Base-by-base conservation (phyloP, 2,888 invertebrate species). In the Zygaena filipendulae region DNA sequence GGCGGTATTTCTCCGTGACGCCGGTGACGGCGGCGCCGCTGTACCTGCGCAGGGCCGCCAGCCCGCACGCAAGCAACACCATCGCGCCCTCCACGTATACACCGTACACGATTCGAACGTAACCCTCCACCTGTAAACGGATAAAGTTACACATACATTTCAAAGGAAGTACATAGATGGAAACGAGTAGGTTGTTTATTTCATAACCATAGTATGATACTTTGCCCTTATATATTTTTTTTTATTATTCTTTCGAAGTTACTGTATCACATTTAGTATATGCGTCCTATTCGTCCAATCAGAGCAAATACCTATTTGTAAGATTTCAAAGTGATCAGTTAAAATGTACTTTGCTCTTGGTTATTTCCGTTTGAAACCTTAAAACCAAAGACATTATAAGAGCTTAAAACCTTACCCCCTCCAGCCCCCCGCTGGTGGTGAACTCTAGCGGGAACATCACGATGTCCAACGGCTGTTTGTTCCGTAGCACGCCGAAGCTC, bases 381-480 rank as follows among this genome's bases (percentile, higher is more conserved):
- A n/a, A n/a, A n/a, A n/a, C n/a, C n/a, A n/a, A n/a, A n/a, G n/a
- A n/a, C n/a, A n/a, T n/a, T n/a, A n/a, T n/a, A n/a, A n/a, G n/a
- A n/a, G n/a, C n/a, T n/a, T n/a, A n/a, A n/a, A n/a, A n/a, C 52
- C 62, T 71, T 28, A 86, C 87, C 13, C 43, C 40, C 31, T 85
- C 86, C 14, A 88, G 82, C 2, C 87, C 87, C 1, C 88, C 87
- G 1, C 83, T 84, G 1, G 86, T 86, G 4, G 88, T 87, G 44
- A 89, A 88, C 51, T 88, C 87, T 35, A 88, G 47, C 1, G 88
- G 88, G 47, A 88, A 89, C 62, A 87, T 70, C 11, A 85, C 51
- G 33, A 82, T 68, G 23, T 85, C 85, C 3, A 82, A 55, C 1
- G 81, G 49, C 2, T 68, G 56, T 31, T 81, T 66, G 4, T 63